Evolutionary conservation across 2,113 vertebrate species (phyloP).

Genomic region (Callospermophilus lateralis): DNA sequence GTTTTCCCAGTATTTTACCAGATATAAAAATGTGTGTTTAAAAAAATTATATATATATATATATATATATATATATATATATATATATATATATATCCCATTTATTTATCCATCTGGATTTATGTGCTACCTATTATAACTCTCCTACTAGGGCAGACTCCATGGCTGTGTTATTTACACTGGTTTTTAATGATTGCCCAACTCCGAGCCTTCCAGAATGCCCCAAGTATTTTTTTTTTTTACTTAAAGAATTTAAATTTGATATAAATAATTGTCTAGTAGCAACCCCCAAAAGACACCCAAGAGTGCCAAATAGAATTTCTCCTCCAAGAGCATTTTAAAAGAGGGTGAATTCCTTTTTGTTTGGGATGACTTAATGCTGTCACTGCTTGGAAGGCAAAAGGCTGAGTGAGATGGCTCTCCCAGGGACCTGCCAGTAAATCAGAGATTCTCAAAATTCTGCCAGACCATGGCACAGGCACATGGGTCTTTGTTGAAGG

Average conservation of each 20-base stretch:
- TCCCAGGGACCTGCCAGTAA: neutral
- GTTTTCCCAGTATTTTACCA: conserved; percentile 42
- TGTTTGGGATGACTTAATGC: neutral
- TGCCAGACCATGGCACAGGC: neutral
- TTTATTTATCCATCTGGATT: neutral
- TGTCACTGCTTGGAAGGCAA: neutral
- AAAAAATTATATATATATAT: neutral
- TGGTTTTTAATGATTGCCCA: neutral
- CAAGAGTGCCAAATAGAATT: conserved; percentile 9
- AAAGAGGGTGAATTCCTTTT: neutral
- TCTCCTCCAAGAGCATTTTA: neutral
- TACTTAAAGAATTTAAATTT: conserved; percentile 41
- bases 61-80: too few species aligned
- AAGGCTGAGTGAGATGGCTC: neutral
- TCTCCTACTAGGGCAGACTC: neutral
- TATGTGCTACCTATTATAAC: neutral
- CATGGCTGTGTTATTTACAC: neutral
- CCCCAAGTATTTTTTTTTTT: conserved; percentile 26
- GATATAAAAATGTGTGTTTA: neutral
- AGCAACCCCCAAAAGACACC: neutral
- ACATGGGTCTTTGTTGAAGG: conserved; percentile 12
- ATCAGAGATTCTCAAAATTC: conserved; percentile 1
- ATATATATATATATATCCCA: too few species aligned
- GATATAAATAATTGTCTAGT: conserved; percentile 35
- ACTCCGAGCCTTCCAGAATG: neutral